Conservation (phyloP, 1,140 invertebrate genomes). For the Panulirus ornatus region DNA sequence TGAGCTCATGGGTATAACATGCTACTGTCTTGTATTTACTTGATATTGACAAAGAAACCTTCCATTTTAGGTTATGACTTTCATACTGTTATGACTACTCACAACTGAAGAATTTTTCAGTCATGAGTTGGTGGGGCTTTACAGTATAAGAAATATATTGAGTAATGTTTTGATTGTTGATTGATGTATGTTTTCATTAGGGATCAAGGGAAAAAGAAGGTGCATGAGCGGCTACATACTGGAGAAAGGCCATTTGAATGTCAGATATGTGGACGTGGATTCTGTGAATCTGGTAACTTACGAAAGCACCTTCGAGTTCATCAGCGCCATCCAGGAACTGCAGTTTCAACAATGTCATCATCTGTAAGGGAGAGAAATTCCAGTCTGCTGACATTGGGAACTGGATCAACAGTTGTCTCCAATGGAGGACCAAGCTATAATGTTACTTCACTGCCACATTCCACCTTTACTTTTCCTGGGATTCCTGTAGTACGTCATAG, state of each 20-base stretch:
- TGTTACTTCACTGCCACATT: background rate
- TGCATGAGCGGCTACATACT: slow-evolving; percentile 65
- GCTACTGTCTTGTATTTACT: too few species aligned
- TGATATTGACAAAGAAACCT: too few species aligned
- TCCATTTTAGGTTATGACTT: too few species aligned
- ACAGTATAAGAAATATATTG: too few species aligned
- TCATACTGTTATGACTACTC: too few species aligned
- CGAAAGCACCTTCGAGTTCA: slow-evolving; percentile 73
- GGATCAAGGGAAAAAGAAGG: slow-evolving; percentile 48
- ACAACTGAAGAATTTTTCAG: too few species aligned
- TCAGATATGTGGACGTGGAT: slow-evolving; percentile 70
- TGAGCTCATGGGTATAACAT: too few species aligned
- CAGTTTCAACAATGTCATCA: background rate
- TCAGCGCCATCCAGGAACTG: slow-evolving; percentile 17
- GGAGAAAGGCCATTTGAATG: slow-evolving; percentile 74
- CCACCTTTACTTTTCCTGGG: slow-evolving; percentile 11
- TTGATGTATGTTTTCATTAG: background rate
- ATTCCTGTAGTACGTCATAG: background rate
- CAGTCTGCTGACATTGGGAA: background rate
- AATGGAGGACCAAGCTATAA: background rate
- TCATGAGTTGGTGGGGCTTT: too few species aligned
- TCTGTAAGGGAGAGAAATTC: background rate
- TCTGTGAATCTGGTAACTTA: slow-evolving; percentile 74
- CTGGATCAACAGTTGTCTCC: background rate
- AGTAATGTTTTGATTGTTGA: too few species aligned